Percentiles rank a stretch among this genome's conserved stretches.
phyloP scores from a whole-genome alignment of 92 coral and sea anemone genomes.

The Desmophyllum pertusum region DNA sequence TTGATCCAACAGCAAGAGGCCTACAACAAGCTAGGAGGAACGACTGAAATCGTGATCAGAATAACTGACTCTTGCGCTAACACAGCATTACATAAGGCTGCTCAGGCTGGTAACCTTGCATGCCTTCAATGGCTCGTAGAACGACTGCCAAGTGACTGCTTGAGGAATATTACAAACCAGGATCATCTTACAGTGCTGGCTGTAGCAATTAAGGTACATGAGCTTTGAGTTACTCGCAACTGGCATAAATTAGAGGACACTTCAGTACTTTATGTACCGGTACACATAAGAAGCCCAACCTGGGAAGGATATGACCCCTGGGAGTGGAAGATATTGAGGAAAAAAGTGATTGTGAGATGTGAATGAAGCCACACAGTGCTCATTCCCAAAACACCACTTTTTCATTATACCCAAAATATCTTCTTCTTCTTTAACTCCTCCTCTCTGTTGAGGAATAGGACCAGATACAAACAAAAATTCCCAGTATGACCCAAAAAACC shows the following conservation, averaged over 20 bases:
- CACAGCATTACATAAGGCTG: constrained; percentile 90
- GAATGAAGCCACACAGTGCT: too few species aligned
- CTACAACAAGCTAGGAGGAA: constrained; percentile 60
- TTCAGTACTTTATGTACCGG: neutral
- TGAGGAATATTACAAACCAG: constrained; percentile 72
- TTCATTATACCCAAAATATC: too few species aligned
- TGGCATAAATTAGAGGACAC: neutral
- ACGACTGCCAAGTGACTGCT: constrained; percentile 67
- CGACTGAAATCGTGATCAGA: constrained; percentile 68
- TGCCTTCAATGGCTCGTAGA: constrained; percentile 88
- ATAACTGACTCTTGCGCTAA: constrained; percentile 76
- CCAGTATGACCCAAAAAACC: too few species aligned
- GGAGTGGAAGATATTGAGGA: neutral
- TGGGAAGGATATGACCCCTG: neutral
- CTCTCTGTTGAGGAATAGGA: too few species aligned
- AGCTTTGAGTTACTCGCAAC: neutral
- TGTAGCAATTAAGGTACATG: constrained; percentile 83
- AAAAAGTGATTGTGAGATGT: too few species aligned
- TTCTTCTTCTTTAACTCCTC: too few species aligned
- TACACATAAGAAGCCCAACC: neutral
- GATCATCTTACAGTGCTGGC: constrained; percentile 81
- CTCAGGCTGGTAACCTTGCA: constrained; percentile 79
- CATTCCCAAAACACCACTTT: too few species aligned
- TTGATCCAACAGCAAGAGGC: constrained; percentile 68
- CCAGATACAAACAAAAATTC: too few species aligned